These are phyloP conservation scores for Aegithalos caudatus DNA, from an alignment of 2,113 vertebrate genomes.

Conservation along the genomic window DNA sequence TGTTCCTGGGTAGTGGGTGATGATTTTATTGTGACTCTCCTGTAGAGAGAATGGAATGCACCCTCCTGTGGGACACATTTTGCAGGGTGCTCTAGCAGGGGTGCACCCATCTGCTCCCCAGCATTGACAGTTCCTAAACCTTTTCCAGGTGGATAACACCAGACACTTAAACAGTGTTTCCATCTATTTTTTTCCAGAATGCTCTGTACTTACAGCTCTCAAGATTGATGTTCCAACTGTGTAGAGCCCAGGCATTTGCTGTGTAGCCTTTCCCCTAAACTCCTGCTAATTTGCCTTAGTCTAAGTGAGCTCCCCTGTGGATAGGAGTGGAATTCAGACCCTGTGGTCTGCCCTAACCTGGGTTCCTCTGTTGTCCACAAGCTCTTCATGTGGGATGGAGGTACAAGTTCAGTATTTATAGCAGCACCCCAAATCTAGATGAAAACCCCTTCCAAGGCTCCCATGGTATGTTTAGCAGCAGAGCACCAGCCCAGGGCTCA, in stretches of 20 bases:
- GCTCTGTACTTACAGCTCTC: background rate
- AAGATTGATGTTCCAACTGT: background rate
- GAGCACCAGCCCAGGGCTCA: background rate
- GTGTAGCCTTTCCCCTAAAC: background rate
- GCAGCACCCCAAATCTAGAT: background rate
- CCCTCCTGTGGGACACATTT: background rate
- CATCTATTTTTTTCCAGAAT: background rate
- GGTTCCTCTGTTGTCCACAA: background rate
- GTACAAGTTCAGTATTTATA: background rate
- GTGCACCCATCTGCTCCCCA: background rate
- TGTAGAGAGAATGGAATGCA: background rate
- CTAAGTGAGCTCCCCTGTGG: background rate
- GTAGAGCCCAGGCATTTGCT: background rate
- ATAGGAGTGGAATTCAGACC: background rate
- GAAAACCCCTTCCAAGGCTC: background rate
- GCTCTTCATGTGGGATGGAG: accelerated
- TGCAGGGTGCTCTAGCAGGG: background rate
- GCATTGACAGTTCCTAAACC: background rate
- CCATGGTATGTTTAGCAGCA: background rate
- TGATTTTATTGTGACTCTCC: background rate
- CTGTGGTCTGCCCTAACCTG: accelerated
- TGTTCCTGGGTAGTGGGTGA: background rate
- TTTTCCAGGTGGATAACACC: background rate
- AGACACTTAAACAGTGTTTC: background rate
- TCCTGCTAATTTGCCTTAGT: background rate